These are phyloP conservation scores for Drosophila fuyamai DNA, from an alignment of 1,140 invertebrate genomes.

Conservation along the genomic window DNA sequence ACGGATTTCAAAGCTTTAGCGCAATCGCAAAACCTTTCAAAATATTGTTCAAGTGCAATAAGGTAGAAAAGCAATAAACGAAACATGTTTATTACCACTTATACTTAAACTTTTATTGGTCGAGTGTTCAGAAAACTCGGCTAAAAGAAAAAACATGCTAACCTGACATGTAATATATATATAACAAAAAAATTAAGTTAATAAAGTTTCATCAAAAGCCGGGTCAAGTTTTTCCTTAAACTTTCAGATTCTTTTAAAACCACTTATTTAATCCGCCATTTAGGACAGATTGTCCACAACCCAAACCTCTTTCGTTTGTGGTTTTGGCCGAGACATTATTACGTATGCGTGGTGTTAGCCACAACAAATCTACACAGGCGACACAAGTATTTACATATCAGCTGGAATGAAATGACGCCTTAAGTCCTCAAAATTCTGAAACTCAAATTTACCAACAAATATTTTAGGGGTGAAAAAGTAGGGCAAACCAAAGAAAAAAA, in stretches of 20 bases:
- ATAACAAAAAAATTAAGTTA: neutral
- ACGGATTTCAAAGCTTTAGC: too few relatives aligned
- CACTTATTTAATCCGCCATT: neutral
- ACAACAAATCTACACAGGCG: neutral
- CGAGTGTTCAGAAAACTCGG: too few relatives aligned
- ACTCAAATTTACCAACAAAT: conserved; percentile 35
- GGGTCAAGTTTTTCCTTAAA: neutral
- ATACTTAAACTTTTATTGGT: too few relatives aligned
- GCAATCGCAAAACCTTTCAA: too few relatives aligned
- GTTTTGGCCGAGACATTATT: conserved; percentile 22
- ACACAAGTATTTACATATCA: conserved; percentile 46
- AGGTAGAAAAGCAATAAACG: too few relatives aligned
- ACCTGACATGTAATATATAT: too few relatives aligned
- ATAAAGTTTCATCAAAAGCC: neutral
- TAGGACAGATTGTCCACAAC: neutral
- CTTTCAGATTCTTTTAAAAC: neutral
- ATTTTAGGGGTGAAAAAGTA: conserved; percentile 1
- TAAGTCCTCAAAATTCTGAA: conserved; percentile 10
- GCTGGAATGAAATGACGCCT: conserved; percentile 34
- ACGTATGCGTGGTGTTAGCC: conserved; percentile 35
- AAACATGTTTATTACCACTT: too few relatives aligned
- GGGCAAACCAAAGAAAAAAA: conserved; percentile 9
- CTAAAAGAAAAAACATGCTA: too few relatives aligned
- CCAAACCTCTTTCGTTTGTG: conserved; percentile 2
- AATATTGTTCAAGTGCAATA: too few relatives aligned